These are phyloP conservation scores for Mionectes macconnelli DNA, from an alignment of 2,113 vertebrate genomes.

Conservation along the genomic window DNA sequence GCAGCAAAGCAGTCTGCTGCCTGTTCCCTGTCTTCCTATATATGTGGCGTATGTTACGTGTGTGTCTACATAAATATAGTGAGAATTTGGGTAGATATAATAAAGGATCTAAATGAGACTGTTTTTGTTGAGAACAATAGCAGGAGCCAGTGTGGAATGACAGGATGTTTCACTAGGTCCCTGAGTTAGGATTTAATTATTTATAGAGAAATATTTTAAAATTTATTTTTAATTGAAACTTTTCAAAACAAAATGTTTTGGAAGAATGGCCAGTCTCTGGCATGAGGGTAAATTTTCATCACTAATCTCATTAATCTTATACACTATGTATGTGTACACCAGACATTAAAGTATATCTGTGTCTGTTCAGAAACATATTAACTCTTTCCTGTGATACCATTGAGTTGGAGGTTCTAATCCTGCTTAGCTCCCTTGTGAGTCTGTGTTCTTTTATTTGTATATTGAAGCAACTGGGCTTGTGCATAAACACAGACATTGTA, in stretches of 20 bases:
- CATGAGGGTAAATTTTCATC: neutral
- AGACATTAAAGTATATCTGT: neutral
- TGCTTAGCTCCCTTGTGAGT: neutral
- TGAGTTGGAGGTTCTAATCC: neutral
- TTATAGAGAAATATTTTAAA: neutral
- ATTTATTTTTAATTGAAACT: neutral
- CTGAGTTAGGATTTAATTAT: neutral
- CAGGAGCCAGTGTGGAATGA: neutral
- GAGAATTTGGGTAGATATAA: neutral
- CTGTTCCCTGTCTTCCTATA: neutral
- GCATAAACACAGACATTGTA: neutral
- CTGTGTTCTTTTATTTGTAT: neutral
- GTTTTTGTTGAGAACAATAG: neutral
- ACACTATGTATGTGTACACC: accelerated
- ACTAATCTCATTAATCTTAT: neutral
- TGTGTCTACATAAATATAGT: no score
- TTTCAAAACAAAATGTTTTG: neutral
- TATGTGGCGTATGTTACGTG: no score
- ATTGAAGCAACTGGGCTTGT: neutral
- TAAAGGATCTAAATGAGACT: neutral
- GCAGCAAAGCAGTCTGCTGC: neutral
- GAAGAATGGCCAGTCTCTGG: neutral
- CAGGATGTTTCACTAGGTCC: neutral
- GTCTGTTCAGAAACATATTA: neutral
- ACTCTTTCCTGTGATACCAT: neutral